These are phyloP conservation scores for Tadarida brasiliensis DNA, from an alignment of 2,797 vertebrate species.

Conservation along the genomic window DNA sequence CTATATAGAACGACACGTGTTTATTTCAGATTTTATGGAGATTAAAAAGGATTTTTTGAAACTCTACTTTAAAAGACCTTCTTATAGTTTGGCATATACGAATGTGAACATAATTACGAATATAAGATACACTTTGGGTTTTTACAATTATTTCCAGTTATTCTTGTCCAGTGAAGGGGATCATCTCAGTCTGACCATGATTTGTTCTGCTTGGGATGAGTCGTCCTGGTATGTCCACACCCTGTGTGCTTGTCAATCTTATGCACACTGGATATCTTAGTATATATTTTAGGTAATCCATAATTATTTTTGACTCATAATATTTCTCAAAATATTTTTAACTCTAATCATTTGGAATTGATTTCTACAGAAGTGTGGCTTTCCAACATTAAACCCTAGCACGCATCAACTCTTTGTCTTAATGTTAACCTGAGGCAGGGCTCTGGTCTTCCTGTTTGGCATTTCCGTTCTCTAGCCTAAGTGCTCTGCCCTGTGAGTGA, in stretches of 20 bases:
- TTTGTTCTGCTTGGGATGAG: neutral
- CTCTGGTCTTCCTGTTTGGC: neutral
- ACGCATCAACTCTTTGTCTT: neutral
- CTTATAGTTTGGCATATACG: neutral
- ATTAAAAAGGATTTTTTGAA: neutral
- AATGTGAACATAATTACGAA: neutral
- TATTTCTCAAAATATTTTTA: slow-evolving; percentile 12
- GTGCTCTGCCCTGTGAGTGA: fast-evolving
- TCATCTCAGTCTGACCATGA: neutral
- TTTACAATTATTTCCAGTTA: neutral
- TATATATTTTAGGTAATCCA: neutral
- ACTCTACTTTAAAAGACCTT: neutral
- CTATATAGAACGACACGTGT: neutral
- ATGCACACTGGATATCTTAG: neutral
- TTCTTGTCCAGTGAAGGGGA: neutral
- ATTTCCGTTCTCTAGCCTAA: neutral
- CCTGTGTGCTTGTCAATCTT: neutral
- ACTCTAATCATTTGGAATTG: neutral
- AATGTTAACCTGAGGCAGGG: neutral
- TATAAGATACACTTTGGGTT: neutral
- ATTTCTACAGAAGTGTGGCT: neutral
- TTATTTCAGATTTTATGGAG: neutral
- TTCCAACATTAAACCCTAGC: neutral
- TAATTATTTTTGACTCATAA: neutral
- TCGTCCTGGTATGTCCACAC: fast-evolving